Conservation (phyloP, 1,140 invertebrate genomes). For the Epicauta chinensis region DNA sequence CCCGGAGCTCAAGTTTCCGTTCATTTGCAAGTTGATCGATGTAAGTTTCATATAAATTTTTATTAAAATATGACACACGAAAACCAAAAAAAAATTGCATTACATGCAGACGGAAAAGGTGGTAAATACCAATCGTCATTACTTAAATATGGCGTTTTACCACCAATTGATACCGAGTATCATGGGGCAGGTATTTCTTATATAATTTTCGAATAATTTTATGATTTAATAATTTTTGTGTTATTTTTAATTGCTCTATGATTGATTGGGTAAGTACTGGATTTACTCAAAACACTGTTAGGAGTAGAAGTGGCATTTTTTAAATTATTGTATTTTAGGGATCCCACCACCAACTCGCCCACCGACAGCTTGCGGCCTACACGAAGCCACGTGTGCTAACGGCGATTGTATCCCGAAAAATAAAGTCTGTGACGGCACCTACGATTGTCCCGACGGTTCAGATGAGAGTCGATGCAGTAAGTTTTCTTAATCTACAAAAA, state of each 20-base stretch:
- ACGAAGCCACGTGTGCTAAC: slow-evolving; percentile 86
- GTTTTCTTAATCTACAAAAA: slow-evolving; percentile 32
- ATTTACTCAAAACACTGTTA: too few species aligned
- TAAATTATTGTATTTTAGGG: slow-evolving; percentile 9
- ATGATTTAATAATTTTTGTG: neutral
- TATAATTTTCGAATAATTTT: neutral
- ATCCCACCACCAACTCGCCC: slow-evolving; percentile 36
- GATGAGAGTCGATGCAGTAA: slow-evolving; percentile 86
- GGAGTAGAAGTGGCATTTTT: neutral
- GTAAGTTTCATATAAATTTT: slow-evolving; percentile 50
- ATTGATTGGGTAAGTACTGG: too few species aligned
- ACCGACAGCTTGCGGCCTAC: slow-evolving; percentile 56
- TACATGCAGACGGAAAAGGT: slow-evolving; percentile 43
- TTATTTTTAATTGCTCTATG: too few species aligned
- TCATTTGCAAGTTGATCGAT: slow-evolving; percentile 61
- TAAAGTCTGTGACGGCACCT: slow-evolving; percentile 73
- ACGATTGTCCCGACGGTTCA: slow-evolving; percentile 79
- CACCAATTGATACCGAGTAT: slow-evolving; percentile 41
- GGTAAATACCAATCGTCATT: slow-evolving; percentile 38
- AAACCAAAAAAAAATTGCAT: neutral
- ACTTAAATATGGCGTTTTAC: slow-evolving; percentile 41
- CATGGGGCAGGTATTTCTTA: slow-evolving; percentile 41
- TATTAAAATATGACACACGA: too few species aligned
- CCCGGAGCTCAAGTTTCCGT: slow-evolving; percentile 53
- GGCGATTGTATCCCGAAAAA: slow-evolving; percentile 82